Percentiles rank a stretch among this genome's conserved stretches.
Evolutionary conservation across 2,888 invertebrate species (phyloP).

Genomic region (Chironomus riparius): DNA sequence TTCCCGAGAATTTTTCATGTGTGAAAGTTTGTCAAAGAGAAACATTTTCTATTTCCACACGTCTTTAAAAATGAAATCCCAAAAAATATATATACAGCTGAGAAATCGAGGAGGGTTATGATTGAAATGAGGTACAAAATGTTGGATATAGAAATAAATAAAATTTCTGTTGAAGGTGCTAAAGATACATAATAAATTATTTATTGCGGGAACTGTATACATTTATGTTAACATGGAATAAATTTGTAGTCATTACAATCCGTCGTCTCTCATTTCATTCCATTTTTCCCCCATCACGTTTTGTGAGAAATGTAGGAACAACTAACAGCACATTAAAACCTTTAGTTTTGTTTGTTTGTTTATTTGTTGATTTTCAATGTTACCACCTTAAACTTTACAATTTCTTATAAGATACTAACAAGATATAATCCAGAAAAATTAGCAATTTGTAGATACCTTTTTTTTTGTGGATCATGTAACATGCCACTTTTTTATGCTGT

Average conservation of each 20-base stretch:
- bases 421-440: no score
- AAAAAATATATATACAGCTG: no score
- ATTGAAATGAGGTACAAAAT: no score
- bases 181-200: conserved; percentile 21
- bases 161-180: background rate
- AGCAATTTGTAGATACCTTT: no score
- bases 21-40: background rate
- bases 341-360: background rate
- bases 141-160: background rate
- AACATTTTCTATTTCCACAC: background rate
- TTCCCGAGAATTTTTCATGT: background rate
- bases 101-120: no score
- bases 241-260: conserved; percentile 17
- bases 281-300: background rate
- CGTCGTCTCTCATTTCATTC: background rate
- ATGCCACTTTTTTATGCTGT: no score
- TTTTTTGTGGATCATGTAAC: no score
- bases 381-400: background rate
- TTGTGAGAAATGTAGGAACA: background rate
- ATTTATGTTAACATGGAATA: conserved; percentile 25
- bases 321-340: no score
- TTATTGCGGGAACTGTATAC: conserved; percentile 18
- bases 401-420: no score
- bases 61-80: background rate
- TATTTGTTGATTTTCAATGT: background rate